Conservation (phyloP, 64 coral and sea anemone species). For the Montipora foliosa region DNA sequence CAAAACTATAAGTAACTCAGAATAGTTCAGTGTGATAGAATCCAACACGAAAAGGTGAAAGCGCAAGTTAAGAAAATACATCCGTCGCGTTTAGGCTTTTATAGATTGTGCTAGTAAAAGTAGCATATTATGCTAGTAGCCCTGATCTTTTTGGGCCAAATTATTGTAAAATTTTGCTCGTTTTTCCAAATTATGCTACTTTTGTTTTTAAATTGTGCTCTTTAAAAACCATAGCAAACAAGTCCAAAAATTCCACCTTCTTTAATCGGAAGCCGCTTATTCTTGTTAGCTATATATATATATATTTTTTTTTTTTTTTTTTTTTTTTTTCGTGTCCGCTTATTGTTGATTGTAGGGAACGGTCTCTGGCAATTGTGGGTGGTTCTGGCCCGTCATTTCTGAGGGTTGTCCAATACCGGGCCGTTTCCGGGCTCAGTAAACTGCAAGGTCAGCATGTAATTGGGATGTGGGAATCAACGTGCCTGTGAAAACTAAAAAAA, state of each 20-base stretch:
- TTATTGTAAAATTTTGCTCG: background rate
- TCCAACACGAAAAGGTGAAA: too few relatives aligned
- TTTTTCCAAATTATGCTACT: background rate
- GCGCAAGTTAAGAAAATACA: too few relatives aligned
- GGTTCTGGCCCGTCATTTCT: too few relatives aligned
- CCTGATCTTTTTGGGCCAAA: background rate
- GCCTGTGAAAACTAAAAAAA: background rate
- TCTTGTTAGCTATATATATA: background rate
- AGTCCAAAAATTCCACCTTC: background rate
- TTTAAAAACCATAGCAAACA: background rate
- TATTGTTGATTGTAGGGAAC: too few relatives aligned
- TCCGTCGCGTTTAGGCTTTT: too few relatives aligned
- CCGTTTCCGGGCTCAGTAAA: background rate
- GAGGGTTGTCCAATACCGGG: too few relatives aligned
- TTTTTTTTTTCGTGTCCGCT: too few relatives aligned
- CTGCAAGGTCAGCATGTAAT: background rate
- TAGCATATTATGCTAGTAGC: background rate
- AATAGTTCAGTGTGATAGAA: too few relatives aligned
- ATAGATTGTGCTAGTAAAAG: background rate
- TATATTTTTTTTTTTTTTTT: too few relatives aligned
- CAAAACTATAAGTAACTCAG: too few relatives aligned
- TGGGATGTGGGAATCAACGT: background rate
- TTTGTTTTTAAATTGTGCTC: slow-evolving; percentile 1
- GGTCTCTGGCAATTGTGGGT: too few relatives aligned
- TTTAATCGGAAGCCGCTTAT: slow-evolving; percentile 1